These are phyloP conservation scores for Caenorhabditis brenneri DNA, from an alignment of 1,140 invertebrate genomes.

Conservation along the genomic window DNA sequence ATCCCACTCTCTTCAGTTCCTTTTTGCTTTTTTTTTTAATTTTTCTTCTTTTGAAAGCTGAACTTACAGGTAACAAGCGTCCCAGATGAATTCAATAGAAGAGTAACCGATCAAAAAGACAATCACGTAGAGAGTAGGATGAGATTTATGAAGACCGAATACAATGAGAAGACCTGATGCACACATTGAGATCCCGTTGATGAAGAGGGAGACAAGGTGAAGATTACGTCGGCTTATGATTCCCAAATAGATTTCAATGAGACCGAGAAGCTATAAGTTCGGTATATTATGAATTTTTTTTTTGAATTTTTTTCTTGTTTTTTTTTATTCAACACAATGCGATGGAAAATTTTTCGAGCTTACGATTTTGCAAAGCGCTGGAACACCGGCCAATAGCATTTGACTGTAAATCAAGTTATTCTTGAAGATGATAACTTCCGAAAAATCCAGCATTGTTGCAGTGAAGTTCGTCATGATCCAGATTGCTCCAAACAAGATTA, in stretches of 20 bases:
- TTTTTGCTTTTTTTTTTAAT: background rate
- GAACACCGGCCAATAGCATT: background rate
- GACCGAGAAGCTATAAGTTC: background rate
- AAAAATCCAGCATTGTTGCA: constrained; percentile 12
- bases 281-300: no score
- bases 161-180: background rate
- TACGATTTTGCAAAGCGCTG: constrained; percentile 10
- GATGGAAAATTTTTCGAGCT: background rate
- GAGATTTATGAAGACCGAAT: background rate
- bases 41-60: background rate
- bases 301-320: no score
- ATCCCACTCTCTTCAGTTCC: constrained; percentile 83
- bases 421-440: constrained; percentile 9
- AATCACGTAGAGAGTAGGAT: background rate
- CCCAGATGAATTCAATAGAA: constrained; percentile 18
- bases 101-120: constrained; percentile 4
- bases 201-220: background rate
- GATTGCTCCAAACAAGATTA: background rate
- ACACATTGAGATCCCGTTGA: background rate
- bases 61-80: constrained; percentile 17
- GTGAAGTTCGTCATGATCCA: constrained; percentile 25
- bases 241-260: background rate
- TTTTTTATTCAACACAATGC: no score
- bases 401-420: constrained; percentile 23
- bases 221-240: constrained; percentile 9